phyloP scores from a whole-genome alignment of 2,888 invertebrate species.

The Gastrophysa polygoni region DNA sequence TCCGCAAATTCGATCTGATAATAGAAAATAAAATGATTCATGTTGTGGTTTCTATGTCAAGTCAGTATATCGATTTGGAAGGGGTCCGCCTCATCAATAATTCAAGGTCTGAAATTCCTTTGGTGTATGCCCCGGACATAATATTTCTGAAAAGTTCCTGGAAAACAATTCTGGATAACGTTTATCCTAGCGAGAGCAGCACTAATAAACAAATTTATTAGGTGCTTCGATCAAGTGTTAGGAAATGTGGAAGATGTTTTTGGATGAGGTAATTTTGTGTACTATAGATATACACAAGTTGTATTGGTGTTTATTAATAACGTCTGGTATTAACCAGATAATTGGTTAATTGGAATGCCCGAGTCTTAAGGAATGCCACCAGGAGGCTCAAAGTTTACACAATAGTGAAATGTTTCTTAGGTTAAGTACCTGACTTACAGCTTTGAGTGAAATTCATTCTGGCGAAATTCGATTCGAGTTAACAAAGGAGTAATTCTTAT shows the following conservation, averaged over 20 bases:
- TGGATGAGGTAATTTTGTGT: conserved; percentile 22
- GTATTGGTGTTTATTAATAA: conserved; percentile 22
- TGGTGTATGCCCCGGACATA: not conserved
- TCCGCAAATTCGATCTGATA: no score
- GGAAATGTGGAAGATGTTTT: conserved; percentile 20
- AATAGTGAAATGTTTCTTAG: not conserved
- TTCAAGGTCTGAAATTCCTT: not conserved
- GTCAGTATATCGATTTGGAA: no score
- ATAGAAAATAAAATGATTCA: no score
- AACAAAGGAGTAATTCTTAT: no score
- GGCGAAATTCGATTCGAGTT: not conserved
- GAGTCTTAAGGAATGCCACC: conserved; percentile 20
- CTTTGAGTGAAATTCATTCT: not conserved
- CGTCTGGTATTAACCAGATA: conserved; percentile 22
- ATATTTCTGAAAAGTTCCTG: conserved; percentile 1
- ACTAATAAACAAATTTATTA: conserved; percentile 13
- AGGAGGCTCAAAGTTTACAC: conserved; percentile 17
- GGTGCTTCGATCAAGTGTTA: conserved; percentile 12
- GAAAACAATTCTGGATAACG: conserved; percentile 15
- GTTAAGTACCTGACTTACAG: no score
- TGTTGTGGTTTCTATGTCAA: no score
- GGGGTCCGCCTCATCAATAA: not conserved
- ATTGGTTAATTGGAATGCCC: conserved; percentile 26
- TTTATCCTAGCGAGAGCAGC: conserved; percentile 6
- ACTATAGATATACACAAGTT: conserved; percentile 20